A percentile compares a stretch with the other conserved stretches of the same genome.
Evolutionary conservation across 2,113 vertebrate species (phyloP).

Genomic region (Ibidorhyncha struthersii): DNA sequence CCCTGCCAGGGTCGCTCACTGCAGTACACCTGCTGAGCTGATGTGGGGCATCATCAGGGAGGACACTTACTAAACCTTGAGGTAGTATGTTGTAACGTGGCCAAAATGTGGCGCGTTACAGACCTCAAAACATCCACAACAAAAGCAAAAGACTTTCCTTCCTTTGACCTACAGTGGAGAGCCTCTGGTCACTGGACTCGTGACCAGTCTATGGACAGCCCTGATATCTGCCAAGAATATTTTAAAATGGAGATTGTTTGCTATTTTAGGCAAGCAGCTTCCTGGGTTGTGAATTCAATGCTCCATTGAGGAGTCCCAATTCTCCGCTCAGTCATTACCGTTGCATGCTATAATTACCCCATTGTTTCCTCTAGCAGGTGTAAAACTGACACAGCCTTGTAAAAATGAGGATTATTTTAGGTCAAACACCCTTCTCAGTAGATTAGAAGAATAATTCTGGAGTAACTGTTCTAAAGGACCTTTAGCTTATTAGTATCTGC

Average conservation of each 20-base stretch:
- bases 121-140: neutral
- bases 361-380: neutral
- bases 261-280: neutral
- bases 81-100: neutral
- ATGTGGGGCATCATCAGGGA: neutral
- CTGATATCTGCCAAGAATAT: neutral
- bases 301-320: neutral
- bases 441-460: neutral
- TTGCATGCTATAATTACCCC: neutral
- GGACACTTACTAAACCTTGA: neutral
- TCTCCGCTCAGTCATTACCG: neutral
- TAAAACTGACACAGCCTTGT: constrained; percentile 7
- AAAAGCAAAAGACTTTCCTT: neutral
- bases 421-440: neutral
- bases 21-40: neutral
- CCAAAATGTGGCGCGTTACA: neutral
- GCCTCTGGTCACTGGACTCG: neutral
- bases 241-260: neutral
- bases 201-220: neutral
- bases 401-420: neutral
- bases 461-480: neutral
- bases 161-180: neutral
- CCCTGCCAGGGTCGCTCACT: neutral
- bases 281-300: neutral
- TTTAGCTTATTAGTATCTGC: neutral